These are phyloP conservation scores for Gonatopus flavifemur DNA, from an alignment of 1,140 invertebrate genomes.

Conservation along the genomic window DNA sequence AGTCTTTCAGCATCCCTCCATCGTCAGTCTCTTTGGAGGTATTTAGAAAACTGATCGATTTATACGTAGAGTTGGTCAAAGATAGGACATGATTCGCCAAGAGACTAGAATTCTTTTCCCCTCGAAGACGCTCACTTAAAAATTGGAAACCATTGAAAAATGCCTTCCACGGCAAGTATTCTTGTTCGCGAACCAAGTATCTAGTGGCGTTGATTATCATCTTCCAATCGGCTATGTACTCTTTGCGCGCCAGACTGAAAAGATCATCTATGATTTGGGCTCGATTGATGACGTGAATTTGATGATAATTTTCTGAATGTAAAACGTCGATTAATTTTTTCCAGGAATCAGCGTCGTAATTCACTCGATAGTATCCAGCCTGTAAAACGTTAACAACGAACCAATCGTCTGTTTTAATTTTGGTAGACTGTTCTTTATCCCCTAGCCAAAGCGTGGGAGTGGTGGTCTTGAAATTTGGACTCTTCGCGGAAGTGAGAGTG, in stretches of 20 bases:
- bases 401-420: slow-evolving; percentile 53
- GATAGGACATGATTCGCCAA: slow-evolving; percentile 14
- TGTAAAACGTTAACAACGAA: slow-evolving; percentile 64
- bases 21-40: slow-evolving; percentile 47
- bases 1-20: slow-evolving; percentile 53
- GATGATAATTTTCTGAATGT: slow-evolving; percentile 42
- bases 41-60: slow-evolving; percentile 47
- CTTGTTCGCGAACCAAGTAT: slow-evolving; percentile 62
- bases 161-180: slow-evolving; percentile 54
- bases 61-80: slow-evolving; percentile 39
- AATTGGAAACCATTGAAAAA: slow-evolving; percentile 40
- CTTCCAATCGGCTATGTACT: too few species aligned
- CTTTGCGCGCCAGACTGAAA: slow-evolving; percentile 36
- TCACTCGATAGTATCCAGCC: slow-evolving; percentile 68
- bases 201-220: slow-evolving; percentile 58
- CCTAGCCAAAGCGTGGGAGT: slow-evolving; percentile 42
- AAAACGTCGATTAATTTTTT: slow-evolving; percentile 53
- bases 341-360: slow-evolving; percentile 62
- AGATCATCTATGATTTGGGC: slow-evolving; percentile 65
- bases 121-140: slow-evolving; percentile 3
- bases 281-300: slow-evolving; percentile 64
- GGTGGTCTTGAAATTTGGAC: slow-evolving; percentile 14
- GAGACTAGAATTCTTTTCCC: background rate
- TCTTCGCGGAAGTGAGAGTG: slow-evolving; percentile 12
- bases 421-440: slow-evolving; percentile 21